These are phyloP conservation scores for Zaprionus ghesquierei DNA, from an alignment of 1,140 invertebrate genomes.

Conservation along the genomic window DNA sequence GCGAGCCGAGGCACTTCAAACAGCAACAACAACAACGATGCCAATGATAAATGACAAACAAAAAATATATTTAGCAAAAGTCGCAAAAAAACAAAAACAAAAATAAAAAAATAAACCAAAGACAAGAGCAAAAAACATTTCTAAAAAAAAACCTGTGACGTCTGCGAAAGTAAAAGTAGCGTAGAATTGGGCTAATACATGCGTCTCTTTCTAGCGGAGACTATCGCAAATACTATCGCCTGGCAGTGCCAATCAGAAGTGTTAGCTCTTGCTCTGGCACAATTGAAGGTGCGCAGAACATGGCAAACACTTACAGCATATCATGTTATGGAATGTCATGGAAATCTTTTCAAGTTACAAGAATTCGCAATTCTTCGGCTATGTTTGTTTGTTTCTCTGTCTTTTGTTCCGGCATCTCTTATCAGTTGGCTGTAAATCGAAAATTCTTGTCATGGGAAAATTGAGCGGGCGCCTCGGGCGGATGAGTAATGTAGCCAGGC, in stretches of 20 bases:
- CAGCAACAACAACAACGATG: not conserved
- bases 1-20: not conserved
- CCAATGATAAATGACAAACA: constrained; percentile 5
- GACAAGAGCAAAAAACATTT: not conserved
- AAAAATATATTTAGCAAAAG: not conserved
- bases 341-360: constrained; percentile 11
- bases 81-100: not conserved
- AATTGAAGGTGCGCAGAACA: too few species aligned
- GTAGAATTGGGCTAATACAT: not conserved
- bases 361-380: constrained; percentile 34
- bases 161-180: constrained; percentile 4
- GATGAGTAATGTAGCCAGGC: constrained; percentile 21
- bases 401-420: constrained; percentile 24
- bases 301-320: too few species aligned
- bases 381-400: constrained; percentile 37
- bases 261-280: too few species aligned
- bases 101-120: too few species aligned
- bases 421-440: constrained; percentile 51
- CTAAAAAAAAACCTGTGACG: not conserved
- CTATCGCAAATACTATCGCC: not conserved
- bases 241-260: not conserved
- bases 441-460: constrained; percentile 17
- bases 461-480: not conserved
- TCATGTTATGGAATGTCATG: too few species aligned
- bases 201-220: not conserved